Conservation (phyloP, 1,140 invertebrate species). For the Zaprionus ornatus region DNA sequence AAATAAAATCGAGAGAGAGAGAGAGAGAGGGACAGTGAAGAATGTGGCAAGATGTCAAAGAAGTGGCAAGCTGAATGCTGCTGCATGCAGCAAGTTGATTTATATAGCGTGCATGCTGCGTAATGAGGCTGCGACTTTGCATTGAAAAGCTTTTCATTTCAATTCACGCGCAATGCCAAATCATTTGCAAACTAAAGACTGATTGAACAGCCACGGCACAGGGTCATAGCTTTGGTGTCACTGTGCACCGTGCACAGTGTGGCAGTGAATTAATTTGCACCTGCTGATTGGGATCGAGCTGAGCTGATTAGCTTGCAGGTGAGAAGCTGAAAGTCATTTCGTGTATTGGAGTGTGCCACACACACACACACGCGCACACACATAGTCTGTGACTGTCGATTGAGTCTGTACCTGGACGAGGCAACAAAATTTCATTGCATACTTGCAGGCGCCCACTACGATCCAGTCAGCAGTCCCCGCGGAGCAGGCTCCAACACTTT, state of each 20-base stretch:
- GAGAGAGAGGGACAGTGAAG: neutral
- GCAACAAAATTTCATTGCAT: constrained; percentile 44
- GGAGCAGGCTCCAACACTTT: constrained; percentile 42
- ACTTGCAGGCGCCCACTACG: constrained; percentile 28
- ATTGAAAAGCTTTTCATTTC: neutral
- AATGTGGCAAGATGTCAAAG: neutral
- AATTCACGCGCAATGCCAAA: neutral
- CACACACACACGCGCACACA: constrained; percentile 1
- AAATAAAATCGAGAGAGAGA: constrained; percentile 8
- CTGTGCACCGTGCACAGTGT: neutral
- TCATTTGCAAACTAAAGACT: neutral
- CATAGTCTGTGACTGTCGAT: neutral
- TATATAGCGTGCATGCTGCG: neutral
- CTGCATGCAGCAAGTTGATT: neutral
- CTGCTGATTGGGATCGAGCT: constrained; percentile 15
- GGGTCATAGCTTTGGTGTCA: neutral
- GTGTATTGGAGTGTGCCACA: constrained; percentile 17
- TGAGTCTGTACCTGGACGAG: constrained; percentile 15
- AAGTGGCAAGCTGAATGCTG: neutral
- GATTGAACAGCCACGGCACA: neutral
- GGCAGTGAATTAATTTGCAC: constrained; percentile 30
- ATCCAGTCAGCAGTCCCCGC: neutral
- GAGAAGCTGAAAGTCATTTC: constrained; percentile 4
- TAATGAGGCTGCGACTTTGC: neutral
- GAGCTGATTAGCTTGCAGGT: constrained; percentile 31